Percentiles rank a stretch among this genome's conserved stretches.
phyloP scores from a whole-genome alignment of 1,140 invertebrate species.

The Brachionus koreanus region DNA sequence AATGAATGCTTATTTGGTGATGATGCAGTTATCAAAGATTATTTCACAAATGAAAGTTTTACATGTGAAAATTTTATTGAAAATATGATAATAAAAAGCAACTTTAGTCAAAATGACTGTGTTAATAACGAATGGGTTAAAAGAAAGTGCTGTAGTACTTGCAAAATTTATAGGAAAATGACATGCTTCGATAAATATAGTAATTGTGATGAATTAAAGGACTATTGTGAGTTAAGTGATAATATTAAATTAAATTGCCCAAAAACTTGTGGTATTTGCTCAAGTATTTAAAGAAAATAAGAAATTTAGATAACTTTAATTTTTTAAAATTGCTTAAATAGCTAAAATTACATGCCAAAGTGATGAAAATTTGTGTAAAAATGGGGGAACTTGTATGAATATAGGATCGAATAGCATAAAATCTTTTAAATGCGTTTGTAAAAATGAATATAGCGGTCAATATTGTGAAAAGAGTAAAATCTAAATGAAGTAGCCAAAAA shows the following conservation, averaged over 20 bases:
- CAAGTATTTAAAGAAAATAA: neutral
- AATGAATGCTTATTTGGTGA: neutral
- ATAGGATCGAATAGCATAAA: neutral
- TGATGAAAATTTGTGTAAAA: neutral
- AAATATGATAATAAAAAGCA: neutral
- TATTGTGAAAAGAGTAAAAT: conserved; percentile 18
- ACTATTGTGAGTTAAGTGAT: neutral
- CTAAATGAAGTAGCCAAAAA: neutral
- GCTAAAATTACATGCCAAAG: conserved; percentile 9
- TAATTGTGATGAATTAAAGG: conserved; percentile 8
- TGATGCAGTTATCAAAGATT: neutral
- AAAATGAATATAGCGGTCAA: neutral
- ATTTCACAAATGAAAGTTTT: neutral
- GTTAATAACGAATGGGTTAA: neutral
- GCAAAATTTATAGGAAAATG: neutral
- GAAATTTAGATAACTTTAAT: neutral
- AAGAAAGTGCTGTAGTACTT: neutral
- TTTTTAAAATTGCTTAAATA: neutral
- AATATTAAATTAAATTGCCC: neutral
- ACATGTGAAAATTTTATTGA: conserved; percentile 13
- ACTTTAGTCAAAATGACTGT: conserved; percentile 14
- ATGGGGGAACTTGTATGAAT: neutral
- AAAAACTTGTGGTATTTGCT: conserved; percentile 21
- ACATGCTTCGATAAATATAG: neutral
- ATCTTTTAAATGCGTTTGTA: neutral